Percentiles rank a stretch among this genome's conserved stretches.
These are phyloP conservation scores for Montipora capitata DNA, from an alignment of 92 coral and sea anemone species.

Conservation along the genomic window DNA sequence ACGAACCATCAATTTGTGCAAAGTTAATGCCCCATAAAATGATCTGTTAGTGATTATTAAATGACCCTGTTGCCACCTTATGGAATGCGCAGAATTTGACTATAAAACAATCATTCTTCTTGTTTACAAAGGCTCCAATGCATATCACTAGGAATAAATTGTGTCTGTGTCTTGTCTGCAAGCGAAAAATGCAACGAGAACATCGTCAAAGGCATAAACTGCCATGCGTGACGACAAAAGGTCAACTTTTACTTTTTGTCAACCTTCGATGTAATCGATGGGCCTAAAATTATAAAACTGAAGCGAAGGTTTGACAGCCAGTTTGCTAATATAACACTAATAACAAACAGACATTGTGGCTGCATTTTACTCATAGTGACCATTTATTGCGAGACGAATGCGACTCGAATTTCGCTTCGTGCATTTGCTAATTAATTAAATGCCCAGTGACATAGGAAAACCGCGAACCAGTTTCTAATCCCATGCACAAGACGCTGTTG, in stretches of 20 bases:
- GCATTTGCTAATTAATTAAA: neutral
- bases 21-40: neutral
- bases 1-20: neutral
- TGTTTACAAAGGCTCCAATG: conserved; percentile 36
- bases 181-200: neutral
- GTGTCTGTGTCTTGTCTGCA: neutral
- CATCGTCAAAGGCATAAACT: no score
- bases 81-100: neutral
- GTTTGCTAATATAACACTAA: conserved; percentile 7
- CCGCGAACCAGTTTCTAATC: neutral
- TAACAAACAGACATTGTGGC: conserved; percentile 15
- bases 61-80: neutral
- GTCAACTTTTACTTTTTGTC: no score
- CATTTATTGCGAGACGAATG: neutral
- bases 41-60: neutral
- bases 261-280: neutral
- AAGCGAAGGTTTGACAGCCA: neutral
- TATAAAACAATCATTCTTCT: neutral
- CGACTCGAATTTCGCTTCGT: neutral
- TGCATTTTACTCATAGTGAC: neutral
- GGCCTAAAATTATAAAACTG: neutral
- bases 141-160: neutral
- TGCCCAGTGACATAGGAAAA: neutral
- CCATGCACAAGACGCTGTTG: neutral
- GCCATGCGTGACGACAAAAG: no score